Evolutionary conservation across 1,140 invertebrate species (phyloP).

Genomic region (Drosophila pallidifrons): DNA sequence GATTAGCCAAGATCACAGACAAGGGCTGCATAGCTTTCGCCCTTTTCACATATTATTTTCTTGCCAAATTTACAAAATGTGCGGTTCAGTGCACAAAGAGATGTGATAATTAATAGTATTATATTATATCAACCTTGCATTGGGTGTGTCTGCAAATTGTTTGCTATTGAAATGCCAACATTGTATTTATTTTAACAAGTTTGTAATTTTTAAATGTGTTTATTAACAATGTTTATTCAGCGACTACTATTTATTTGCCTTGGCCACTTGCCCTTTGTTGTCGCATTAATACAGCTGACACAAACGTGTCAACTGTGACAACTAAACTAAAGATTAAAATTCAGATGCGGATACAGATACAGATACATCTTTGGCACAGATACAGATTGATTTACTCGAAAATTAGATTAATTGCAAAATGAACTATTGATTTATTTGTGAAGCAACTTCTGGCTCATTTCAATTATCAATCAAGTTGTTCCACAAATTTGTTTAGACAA

Average conservation of each 20-base stretch:
- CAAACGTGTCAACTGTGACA: slow-evolving; percentile 5
- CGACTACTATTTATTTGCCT: slow-evolving; percentile 34
- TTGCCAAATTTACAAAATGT: slow-evolving; percentile 23
- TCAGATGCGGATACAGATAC: background rate
- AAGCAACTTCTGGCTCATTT: slow-evolving; percentile 4
- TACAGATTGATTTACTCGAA: background rate
- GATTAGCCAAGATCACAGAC: slow-evolving; percentile 9
- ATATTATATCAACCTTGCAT: slow-evolving; percentile 12
- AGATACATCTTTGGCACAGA: background rate
- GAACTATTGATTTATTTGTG: background rate
- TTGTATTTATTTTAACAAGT: slow-evolving; percentile 5
- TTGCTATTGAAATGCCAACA: slow-evolving; percentile 30
- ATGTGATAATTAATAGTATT: slow-evolving; percentile 16
- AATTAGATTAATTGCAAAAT: slow-evolving; percentile 4
- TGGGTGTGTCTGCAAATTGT: slow-evolving; percentile 36
- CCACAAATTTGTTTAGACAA: slow-evolving; percentile 3
- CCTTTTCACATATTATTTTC: background rate
- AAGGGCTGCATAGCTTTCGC: slow-evolving; percentile 5
- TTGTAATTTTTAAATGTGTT: slow-evolving; percentile 7
- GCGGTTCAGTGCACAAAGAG: background rate
- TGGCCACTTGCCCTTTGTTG: slow-evolving; percentile 61
- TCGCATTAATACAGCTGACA: slow-evolving; percentile 28
- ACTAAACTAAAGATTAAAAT: background rate
- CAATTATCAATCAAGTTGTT: slow-evolving; percentile 12
- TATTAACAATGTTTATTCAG: slow-evolving; percentile 30